Base-by-base conservation (phyloP, 2,113 vertebrate species). In the Raja brachyura region DNA sequence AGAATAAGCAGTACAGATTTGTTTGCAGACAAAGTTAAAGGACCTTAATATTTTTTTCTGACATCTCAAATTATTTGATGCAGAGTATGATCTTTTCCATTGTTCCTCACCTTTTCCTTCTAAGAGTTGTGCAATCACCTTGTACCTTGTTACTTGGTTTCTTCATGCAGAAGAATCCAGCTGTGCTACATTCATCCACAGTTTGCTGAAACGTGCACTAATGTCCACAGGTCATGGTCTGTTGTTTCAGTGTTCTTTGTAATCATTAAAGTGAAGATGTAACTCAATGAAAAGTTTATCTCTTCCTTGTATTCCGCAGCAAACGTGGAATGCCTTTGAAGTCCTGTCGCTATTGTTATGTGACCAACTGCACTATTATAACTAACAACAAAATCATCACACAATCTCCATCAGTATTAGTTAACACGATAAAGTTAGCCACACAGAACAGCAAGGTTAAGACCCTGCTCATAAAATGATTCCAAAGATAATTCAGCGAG, bases 81-180 rank as follows among this genome's bases (percentile, higher is more conserved):
- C 63, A 70, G 22, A 25, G 70, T 70, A 54, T 92, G 63, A 54
- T 25, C 68, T 28, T 73, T 54, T 25, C 14, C 31, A 73, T 90
- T 66, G n/a, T 88, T 66, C 10, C 25, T 83, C 48, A 83, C 79
- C 81, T 61, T 56, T 83, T 81, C 78, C 54, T 83, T 86, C 22
- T 5, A 59, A 28, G 25, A 61, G 9, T 11, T 86, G 81, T 59
- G 22, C 25, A 25, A 5, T 83, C 56, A 25, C 3, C 79, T 83
- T 48, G 13, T 66, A 66, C 63, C 63, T 83, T 5, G 8, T 54
- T 54, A 83, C 20, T 8, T 61, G 22, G 25, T 63, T 63, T 3
- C 25, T 88, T 88, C 83, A 16, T 56, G 48, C 54, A 56, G 39
- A 79, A 79, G 39, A 78, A 56, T 22, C 14, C 48, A 83, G 8